These are phyloP conservation scores for Ceratotherium simum DNA, from an alignment of 2,113 vertebrate genomes.

Conservation along the genomic window DNA sequence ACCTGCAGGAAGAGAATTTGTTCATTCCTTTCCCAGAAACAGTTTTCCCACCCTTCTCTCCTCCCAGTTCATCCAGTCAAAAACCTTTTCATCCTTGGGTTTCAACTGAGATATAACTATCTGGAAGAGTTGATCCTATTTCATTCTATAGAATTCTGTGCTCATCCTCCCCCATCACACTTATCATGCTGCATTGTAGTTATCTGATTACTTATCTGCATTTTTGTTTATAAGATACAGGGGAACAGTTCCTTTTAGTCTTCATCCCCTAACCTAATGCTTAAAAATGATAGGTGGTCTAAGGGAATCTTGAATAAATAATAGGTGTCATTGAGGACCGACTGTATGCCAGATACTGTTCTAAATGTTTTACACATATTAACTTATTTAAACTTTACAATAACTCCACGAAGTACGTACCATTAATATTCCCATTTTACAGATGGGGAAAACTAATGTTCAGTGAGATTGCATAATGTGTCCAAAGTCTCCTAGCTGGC, in stretches of 20 bases:
- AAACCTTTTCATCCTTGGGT: not conserved
- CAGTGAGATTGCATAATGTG: not conserved
- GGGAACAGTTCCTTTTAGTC: not conserved
- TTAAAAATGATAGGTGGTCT: not conserved
- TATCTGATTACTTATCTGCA: not conserved
- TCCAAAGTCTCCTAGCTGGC: not conserved
- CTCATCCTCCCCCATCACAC: not conserved
- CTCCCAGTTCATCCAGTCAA: not conserved
- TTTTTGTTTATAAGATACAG: not conserved
- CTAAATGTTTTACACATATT: not conserved
- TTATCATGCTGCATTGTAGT: not conserved
- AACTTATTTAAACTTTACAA: not conserved
- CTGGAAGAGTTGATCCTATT: not conserved
- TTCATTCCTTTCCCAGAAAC: conserved; percentile 12
- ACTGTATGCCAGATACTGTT: not conserved
- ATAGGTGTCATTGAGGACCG: not conserved
- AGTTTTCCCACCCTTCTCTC: not conserved
- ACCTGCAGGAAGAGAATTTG: not conserved
- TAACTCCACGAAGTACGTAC: not conserved
- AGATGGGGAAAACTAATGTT: conserved; percentile 5
- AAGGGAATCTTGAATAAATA: not conserved
- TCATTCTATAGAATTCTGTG: not conserved
- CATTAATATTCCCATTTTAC: conserved; percentile 3
- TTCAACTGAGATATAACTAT: not conserved
- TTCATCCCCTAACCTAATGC: not conserved